These are phyloP conservation scores for Drosophila longiperda DNA, from an alignment of 2,888 invertebrate species.

Conservation along the genomic window DNA sequence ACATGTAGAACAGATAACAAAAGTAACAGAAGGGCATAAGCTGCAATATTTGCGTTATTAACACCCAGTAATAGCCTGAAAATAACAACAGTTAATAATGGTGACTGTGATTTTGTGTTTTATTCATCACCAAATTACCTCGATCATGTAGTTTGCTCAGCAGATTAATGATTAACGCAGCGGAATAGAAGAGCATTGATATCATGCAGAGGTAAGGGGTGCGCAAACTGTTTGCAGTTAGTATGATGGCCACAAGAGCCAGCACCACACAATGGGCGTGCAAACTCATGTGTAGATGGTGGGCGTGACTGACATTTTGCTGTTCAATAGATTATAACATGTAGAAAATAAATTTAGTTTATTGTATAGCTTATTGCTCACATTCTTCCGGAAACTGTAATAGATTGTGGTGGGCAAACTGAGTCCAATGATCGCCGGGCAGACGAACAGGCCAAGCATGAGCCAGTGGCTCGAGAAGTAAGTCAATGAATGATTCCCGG, in stretches of 20 bases:
- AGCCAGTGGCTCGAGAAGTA: slow-evolving; percentile 87
- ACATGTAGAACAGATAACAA: slow-evolving; percentile 85
- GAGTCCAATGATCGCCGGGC: slow-evolving; percentile 82
- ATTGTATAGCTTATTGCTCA: slow-evolving; percentile 39
- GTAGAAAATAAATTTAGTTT: not conserved
- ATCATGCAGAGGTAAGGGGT: slow-evolving; percentile 81
- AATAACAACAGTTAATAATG: not conserved
- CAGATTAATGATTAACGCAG: slow-evolving; percentile 75
- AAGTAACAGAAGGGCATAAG: slow-evolving; percentile 85
- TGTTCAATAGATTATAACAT: slow-evolving; percentile 29
- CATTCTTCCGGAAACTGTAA: slow-evolving; percentile 75
- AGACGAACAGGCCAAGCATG: slow-evolving; percentile 83
- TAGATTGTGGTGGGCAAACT: slow-evolving; percentile 76
- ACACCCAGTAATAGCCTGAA: slow-evolving; percentile 72
- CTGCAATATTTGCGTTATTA: slow-evolving; percentile 82
- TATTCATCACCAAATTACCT: slow-evolving; percentile 55
- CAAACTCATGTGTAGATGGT: slow-evolving; percentile 81
- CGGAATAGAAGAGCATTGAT: slow-evolving; percentile 77
- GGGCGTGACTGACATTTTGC: slow-evolving; percentile 73
- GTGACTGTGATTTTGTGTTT: not conserved
- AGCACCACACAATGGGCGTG: slow-evolving; percentile 82
- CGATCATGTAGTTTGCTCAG: slow-evolving; percentile 74
- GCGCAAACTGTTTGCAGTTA: slow-evolving; percentile 75
- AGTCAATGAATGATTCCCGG: slow-evolving; percentile 85
- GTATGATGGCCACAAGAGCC: slow-evolving; percentile 67